Evolutionary conservation across 2,888 invertebrate species (phyloP), one percentile per base, ranked within the genome.

Genomic region (Hofmannophila pseudospretella): DNA sequence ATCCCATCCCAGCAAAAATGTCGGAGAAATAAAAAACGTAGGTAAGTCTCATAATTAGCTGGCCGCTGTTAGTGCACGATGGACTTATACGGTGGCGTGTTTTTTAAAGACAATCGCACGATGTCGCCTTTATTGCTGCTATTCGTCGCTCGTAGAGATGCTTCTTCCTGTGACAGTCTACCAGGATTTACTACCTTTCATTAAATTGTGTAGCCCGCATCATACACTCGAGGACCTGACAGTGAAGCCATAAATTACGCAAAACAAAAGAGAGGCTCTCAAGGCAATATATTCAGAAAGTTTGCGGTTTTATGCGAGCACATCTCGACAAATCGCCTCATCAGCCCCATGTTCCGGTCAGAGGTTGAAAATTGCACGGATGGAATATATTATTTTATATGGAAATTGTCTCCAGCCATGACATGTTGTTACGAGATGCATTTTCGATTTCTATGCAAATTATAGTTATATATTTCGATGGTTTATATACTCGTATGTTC

Each of bases 231-330:
- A 56, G 44, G 44, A 55, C 45, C 46, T 49, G 54, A 58, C 54
- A 51, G 54, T 47, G 51, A 45, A 57, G 65, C 58, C 45, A 70
- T 71, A 72, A 69, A 70, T 63, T 58, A 56, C 51, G 53, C 55
- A 59, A 72, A 74, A 77, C 75, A 74, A 74, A 72, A 67, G 60
- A 51, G 49, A 45, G 53, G 62, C 62, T 58, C 54, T 53, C 49
- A 51, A 43, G 53, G 56, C 54, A 61, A 68, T 58, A 58, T 58
- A 66, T 70, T 69, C 64, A 56, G 59, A 65, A 68, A 69, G 61
- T 7, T 72, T 70, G 74, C 54, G 70, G 68, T 70, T 76, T 65
- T 62, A 62, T 60, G 58, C 51, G 57, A 61, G 54, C 56, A 48
- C 44, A 38, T 44, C 53, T 59, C 43, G 47, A 61, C 61, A 70